Percentiles rank a stretch among this genome's conserved stretches.
Evolutionary conservation across 2,113 vertebrate genomes (phyloP).

Genomic region (Arvicanthis niloticus): DNA sequence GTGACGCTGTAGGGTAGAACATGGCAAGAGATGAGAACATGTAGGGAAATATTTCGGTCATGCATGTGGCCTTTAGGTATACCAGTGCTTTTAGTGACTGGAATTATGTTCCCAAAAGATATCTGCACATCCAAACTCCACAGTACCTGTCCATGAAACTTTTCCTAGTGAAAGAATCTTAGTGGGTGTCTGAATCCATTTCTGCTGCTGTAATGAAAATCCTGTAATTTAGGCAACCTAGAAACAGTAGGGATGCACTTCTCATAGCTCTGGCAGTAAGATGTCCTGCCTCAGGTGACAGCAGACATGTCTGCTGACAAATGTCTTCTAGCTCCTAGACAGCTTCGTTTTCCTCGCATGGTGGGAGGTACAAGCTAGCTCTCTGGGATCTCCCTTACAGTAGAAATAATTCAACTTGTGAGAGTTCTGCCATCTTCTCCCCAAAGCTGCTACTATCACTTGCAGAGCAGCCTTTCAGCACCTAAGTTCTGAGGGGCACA

Average conservation of each 20-base stretch:
- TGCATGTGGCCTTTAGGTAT: too few relatives aligned
- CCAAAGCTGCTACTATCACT: background rate
- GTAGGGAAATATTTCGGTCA: rapidly evolving
- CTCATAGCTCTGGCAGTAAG: background rate
- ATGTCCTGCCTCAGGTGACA: too few relatives aligned
- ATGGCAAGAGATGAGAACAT: rapidly evolving
- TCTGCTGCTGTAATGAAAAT: background rate
- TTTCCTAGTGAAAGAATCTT: background rate
- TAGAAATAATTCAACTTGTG: too few relatives aligned
- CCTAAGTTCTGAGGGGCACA: too few relatives aligned
- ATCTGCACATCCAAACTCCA: background rate
- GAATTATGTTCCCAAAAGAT: background rate
- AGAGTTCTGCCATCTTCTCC: background rate
- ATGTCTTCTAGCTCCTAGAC: background rate
- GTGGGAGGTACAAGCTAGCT: rapidly evolving
- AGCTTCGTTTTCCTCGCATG: background rate
- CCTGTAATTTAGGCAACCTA: background rate
- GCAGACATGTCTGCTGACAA: background rate
- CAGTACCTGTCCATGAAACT: too few relatives aligned
- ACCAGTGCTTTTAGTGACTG: background rate
- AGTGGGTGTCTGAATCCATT: background rate
- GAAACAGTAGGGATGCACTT: background rate
- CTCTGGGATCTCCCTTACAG: background rate
- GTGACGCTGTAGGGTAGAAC: rapidly evolving
- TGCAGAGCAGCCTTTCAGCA: background rate